Evolutionary conservation across 2,888 invertebrate genomes (phyloP), one percentile per base, ranked within the genome.

Genomic region (Trissoscelio sp.): DNA sequence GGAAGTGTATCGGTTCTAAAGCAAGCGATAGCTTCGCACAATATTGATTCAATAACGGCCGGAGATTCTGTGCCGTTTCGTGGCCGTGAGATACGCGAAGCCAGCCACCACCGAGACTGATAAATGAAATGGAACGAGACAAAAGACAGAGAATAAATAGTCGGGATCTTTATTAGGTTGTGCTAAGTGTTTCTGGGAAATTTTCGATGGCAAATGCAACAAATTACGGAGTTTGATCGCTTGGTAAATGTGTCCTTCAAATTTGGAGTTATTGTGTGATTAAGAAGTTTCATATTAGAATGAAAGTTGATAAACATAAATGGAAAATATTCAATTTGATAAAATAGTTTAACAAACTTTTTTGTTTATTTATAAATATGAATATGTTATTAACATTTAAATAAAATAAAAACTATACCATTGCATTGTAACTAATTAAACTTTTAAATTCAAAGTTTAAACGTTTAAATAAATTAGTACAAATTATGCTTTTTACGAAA

Each of bases 21-120:
- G 70, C 79, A 81, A 81, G 58, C 83, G 84, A 88, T 88, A 86
- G 86, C 86, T 89, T 89, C 88, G 87, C 84, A 83, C 87, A 87
- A 89, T 89, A 89, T 90, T 89, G 89, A 89, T 90, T 90, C 86
- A 86, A 87, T 88, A 88, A 87, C 84, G 86, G 85, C 81, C 82
- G 48, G 74, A 86, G 86, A 88, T 88, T 89, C 87, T 86, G 87
- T 69, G 72, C 57, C 83, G 83, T 79, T 84, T 85, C 83, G 83
- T 80, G 79, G 79, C 44, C 66, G 66, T 70, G 74, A 60, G 64
- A 75, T 70, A 64, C 74, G 69, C 22, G 67, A 34, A 62, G 55
- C 22, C 34, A 42, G 20, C 28, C 18, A 60, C 72, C 37, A 46
- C 39, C 16, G 24, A 62, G 74, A 31, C 51, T 16, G 73, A 80